Base-by-base conservation (phyloP, 2,797 vertebrate genomes). In the Oreochromis grahami region DNA sequence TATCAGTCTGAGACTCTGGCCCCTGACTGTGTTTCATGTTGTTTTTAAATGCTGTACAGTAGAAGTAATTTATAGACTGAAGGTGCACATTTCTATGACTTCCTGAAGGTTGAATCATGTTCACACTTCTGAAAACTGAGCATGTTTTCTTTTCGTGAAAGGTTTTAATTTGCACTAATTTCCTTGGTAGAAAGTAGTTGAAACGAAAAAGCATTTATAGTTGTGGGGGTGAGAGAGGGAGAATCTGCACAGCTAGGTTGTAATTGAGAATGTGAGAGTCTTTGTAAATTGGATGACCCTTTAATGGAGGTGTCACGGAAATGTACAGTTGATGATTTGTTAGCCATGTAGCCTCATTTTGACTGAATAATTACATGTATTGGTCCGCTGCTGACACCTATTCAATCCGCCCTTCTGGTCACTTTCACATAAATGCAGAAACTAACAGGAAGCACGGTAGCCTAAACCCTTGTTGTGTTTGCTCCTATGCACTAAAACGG, bases 401-500 rank as follows among this genome's bases (percentile, higher is more conserved):
- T 84, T 81, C 19, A 48, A 81, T 83, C 78, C 72, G 83, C 45
- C 87, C 82, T 85, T 83, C 65, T 82, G 84, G 41, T 90, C 82
- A 78, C 76, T 88, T 81, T 84, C 72, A 74, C 41, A 53, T 56
- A 32, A 24, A 74, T 48, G 77, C 80, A 84, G 82, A 85, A 77
- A 85, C 76, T 19, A 91, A 89, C 89, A 82, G 91, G 88, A 94
- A 92, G 80, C 84, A 80, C 76, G 34, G 88, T 82, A 79, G 84
- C 77, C 5, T 79, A 43, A 90, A 55, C 81, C 86, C 51, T 48
- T 24, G 12, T 77, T 80, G 53, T 83, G 77, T 92, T 93, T 84
- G 89, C 89, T 79, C 85, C 87, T 86, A 82, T 92, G 93, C 93
- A 90, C 91, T 87, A 87, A 90, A 83, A 88, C 63, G 51, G 89